Base-by-base conservation (phyloP, 2,888 invertebrate genomes). In the Mimachlamys varia region DNA sequence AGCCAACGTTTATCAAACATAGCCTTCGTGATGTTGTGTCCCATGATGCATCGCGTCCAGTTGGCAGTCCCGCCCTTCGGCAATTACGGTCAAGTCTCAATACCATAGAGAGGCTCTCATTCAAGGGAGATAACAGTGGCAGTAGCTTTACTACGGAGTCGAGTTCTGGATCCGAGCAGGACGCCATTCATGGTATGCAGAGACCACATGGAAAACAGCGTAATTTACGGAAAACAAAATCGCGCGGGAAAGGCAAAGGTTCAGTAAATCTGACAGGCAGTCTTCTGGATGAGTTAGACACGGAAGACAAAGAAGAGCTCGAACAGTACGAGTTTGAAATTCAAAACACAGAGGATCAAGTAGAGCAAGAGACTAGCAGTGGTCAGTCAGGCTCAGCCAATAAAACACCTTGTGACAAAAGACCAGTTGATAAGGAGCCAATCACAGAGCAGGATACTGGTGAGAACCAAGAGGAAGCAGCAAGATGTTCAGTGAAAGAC, bases 241-340 rank as follows among this genome's bases (percentile, higher is more conserved):
- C 96, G 15, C 93, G 96, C 0, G 96, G 96, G 0, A 96, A 96
- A 91, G 96, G 96, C 0, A 96, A 96, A 91, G 96, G 96, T 17
- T 93, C 94, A 4, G 95, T 94, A n/a, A 94, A 93, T 88, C 90
- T 95, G 88, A 94, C 94, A n/a, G 94, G 95, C 44, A 92, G 93
- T 12, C 90, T 95, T 89, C 92, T 95, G 19, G 95, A 95, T 89
- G 95, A 95, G 44, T 88, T 95, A 15, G 95, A 94, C 15, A 90
- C 92, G 22, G 94, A 94, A 55, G 93, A 93, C n/a, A 89, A 88
- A 27, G 92, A 92, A 37, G 89, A 90, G 50, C 38, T 89, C 37
- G 89, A 91, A 89, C 88, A 90, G 49, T 92, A 93, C 27, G 90
- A 91, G n/a, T 38, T 89, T 49, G 91, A 76, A 76, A 76, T 76